Conservation (phyloP, 1,140 invertebrate genomes). For the Cyclina sinensis region DNA sequence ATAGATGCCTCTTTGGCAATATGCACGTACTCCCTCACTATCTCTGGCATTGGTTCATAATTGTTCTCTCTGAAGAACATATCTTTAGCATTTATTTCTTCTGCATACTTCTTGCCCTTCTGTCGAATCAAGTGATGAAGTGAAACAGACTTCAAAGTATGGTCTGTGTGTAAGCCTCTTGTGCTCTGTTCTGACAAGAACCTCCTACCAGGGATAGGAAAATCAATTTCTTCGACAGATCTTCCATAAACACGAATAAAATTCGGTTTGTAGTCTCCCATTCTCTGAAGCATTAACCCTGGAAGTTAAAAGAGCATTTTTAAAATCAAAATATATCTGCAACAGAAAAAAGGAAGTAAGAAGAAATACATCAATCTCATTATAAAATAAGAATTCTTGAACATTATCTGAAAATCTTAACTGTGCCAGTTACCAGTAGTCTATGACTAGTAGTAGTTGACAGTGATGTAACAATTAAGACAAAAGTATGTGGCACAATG, state of each 20-base stretch:
- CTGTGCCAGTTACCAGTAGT: no score
- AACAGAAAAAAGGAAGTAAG: no score
- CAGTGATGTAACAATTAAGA: no score
- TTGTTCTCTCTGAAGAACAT: constrained; percentile 51
- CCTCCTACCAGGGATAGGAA: constrained; percentile 72
- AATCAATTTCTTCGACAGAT: constrained; percentile 70
- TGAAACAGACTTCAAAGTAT: constrained; percentile 65
- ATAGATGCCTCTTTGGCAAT: constrained; percentile 67
- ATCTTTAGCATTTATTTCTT: constrained; percentile 71
- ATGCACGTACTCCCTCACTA: constrained; percentile 67
- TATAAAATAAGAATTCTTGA: no score
- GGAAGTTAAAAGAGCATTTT: no score
- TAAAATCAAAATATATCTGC: constrained; percentile 28
- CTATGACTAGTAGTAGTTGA: no score
- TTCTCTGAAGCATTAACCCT: constrained; percentile 70
- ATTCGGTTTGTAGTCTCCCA: constrained; percentile 68
- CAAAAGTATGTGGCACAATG: no score
- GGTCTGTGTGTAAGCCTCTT: constrained; percentile 45
- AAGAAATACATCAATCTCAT: no score
- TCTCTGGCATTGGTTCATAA: background rate
- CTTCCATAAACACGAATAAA: constrained; percentile 77
- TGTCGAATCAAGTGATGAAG: constrained; percentile 76
- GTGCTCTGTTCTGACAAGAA: constrained; percentile 29
- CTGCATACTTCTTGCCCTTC: constrained; percentile 71
- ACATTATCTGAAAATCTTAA: no score